Base-by-base conservation (phyloP, 2,113 vertebrate genomes). In the Fulica atra region DNA sequence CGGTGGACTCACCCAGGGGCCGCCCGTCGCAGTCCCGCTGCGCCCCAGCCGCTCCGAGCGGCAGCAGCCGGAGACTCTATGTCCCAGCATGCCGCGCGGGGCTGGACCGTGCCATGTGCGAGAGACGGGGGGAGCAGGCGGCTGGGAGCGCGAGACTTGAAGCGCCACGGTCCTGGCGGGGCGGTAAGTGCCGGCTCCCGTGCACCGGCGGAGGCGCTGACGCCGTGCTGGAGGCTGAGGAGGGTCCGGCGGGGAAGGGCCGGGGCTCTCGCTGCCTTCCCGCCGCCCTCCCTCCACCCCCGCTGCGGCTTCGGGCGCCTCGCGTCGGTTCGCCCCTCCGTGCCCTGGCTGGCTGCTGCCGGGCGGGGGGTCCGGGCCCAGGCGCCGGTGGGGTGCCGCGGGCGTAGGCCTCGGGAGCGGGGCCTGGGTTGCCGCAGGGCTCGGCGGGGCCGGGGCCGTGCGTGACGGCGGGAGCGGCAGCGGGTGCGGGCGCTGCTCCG, bases 21-120 rank as follows among this genome's bases (percentile, higher is more conserved):
- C 33, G 56, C 40, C 31, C 25, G 18, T 25, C 35, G 81, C n/a
- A 79, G 83, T 81, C 56, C 53, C 44, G 9, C 28, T 11, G 26
- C 23, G 3, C 7, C 7, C 14, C 5, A 4, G 7, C 5, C 1
- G 2, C 7, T 7, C 40, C 7, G 6, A 2, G 9, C 10, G 4
- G 25, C 42, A 7, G n/a, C 25, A 0, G n/a, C 2, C 18, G 7
- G 8, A 89, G 66, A 98, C 98, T 97, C 97, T 98, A 88, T 80
- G 44, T 98, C 96, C 98, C 98, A 72, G 96, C 94, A 92, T 88
- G 95, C 97, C 35, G 10, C 65, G 94, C 87, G 90, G 53, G 35
- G 24, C 13, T 21, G 57, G 92, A 59, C 69, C 54, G 42, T 10
- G 42, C 94, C n/a, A 26, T 64, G 80, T 65, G 56, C 70, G 21